A percentile compares a stretch with the other conserved stretches of the same genome.
These are phyloP conservation scores for Scyliorhinus canicula DNA, from an alignment of 2,797 vertebrate species.

Conservation along the genomic window DNA sequence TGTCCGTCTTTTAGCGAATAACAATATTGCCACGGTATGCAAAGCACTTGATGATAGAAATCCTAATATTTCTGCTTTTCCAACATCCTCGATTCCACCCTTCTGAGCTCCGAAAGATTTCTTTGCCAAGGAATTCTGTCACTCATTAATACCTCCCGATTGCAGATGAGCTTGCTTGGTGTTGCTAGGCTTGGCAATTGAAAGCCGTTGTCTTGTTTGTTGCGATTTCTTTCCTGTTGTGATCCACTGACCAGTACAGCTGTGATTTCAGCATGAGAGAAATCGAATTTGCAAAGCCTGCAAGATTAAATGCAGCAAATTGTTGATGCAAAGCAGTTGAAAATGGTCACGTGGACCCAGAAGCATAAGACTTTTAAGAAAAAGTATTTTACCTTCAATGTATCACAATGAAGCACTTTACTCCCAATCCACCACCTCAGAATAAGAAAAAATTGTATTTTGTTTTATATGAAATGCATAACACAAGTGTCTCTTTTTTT, in stretches of 20 bases:
- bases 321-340: not conserved
- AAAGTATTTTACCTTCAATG: not conserved
- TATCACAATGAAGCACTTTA: not conserved
- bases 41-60: not conserved
- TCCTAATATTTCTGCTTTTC: not conserved
- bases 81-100: too few species aligned
- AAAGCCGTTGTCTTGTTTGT: not conserved
- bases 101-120: not conserved
- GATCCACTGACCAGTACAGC: not conserved
- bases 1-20: not conserved
- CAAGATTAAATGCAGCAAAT: not conserved
- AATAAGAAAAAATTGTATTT: not conserved
- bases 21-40: not conserved
- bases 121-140: not conserved
- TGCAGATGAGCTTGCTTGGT: not conserved
- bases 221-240: not conserved
- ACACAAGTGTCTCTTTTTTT: not conserved
- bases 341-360: not conserved
- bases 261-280: not conserved
- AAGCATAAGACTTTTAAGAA: not conserved
- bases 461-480: conserved; percentile 14
- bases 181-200: not conserved
- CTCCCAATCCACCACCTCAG: not conserved
- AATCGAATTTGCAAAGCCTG: not conserved
- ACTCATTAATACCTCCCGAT: not conserved